Percentiles rank a stretch among this genome's conserved stretches.
These are phyloP conservation scores for Halcyon badia DNA, from an alignment of 2,797 vertebrate species.

Conservation along the genomic window DNA sequence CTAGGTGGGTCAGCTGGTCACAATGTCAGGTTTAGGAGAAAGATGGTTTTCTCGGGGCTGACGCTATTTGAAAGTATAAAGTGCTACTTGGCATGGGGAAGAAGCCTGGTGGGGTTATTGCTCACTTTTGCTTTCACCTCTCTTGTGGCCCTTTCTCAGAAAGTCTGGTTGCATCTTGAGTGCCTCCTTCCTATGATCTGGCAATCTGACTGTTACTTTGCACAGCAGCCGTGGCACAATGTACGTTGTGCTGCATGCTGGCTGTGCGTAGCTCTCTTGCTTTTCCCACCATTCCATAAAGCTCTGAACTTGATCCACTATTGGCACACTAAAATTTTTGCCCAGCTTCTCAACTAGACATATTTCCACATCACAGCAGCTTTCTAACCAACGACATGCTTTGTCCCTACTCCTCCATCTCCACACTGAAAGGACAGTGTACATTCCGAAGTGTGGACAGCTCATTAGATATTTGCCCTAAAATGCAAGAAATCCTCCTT, in stretches of 20 bases:
- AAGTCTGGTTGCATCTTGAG: neutral
- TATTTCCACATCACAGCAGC: neutral
- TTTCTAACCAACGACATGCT: neutral
- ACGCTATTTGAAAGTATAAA: neutral
- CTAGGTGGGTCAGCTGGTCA: neutral
- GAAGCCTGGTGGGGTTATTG: neutral
- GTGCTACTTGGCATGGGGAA: neutral
- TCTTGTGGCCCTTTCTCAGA: neutral
- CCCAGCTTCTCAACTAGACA: neutral
- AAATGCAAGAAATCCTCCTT: neutral
- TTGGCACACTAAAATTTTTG: neutral
- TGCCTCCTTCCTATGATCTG: neutral
- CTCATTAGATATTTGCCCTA: neutral
- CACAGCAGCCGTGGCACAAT: rapidly evolving
- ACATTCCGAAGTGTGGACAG: neutral
- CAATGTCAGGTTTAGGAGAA: neutral
- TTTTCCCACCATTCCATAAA: neutral
- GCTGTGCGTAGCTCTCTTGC: neutral
- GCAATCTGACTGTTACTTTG: too few relatives aligned
- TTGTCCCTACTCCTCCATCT: neutral
- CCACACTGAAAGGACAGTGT: neutral
- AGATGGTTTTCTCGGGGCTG: neutral
- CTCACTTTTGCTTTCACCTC: neutral
- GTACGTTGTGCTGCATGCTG: neutral
- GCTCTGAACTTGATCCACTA: neutral